phyloP scores from a whole-genome alignment of 2,888 invertebrate genomes.

The Diplazon laetatorius region DNA sequence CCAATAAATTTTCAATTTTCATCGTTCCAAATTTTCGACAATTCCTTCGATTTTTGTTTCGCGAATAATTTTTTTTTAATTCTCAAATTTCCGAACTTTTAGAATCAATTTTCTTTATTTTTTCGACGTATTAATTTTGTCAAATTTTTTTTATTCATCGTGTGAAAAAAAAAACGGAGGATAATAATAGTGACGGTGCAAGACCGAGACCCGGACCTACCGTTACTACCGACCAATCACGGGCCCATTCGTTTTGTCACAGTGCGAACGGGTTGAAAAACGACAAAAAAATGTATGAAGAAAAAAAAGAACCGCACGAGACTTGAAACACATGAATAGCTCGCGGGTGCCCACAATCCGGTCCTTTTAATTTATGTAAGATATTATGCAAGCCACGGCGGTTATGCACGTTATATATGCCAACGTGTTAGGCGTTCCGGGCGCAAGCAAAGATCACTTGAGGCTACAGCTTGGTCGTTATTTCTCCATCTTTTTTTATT shows the following conservation, averaged over 20 bases:
- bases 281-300: slow-evolving; percentile 33
- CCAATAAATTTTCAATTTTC: too few relatives aligned
- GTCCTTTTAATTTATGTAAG: slow-evolving; percentile 69
- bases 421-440: slow-evolving; percentile 47
- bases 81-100: too few relatives aligned
- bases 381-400: slow-evolving; percentile 63
- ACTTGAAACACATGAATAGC: slow-evolving; percentile 49
- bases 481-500: slow-evolving; percentile 40
- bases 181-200: too few relatives aligned
- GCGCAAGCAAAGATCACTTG: slow-evolving; percentile 49
- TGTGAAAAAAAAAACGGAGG: too few relatives aligned
- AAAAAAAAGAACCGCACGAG: slow-evolving; percentile 35
- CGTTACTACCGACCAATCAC: not conserved
- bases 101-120: too few relatives aligned
- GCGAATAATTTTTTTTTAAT: too few relatives aligned
- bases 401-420: slow-evolving; percentile 52
- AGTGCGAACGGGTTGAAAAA: too few relatives aligned
- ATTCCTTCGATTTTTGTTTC: too few relatives aligned
- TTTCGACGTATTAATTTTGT: too few relatives aligned
- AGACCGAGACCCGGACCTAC: slow-evolving; percentile 14
- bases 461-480: slow-evolving; percentile 19
- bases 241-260: slow-evolving; percentile 23
- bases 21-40: too few relatives aligned
- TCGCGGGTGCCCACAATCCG: slow-evolving; percentile 62
- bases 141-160: too few relatives aligned